phyloP scores from a whole-genome alignment of 2,888 invertebrate species.

The Eupeodes luniger region DNA sequence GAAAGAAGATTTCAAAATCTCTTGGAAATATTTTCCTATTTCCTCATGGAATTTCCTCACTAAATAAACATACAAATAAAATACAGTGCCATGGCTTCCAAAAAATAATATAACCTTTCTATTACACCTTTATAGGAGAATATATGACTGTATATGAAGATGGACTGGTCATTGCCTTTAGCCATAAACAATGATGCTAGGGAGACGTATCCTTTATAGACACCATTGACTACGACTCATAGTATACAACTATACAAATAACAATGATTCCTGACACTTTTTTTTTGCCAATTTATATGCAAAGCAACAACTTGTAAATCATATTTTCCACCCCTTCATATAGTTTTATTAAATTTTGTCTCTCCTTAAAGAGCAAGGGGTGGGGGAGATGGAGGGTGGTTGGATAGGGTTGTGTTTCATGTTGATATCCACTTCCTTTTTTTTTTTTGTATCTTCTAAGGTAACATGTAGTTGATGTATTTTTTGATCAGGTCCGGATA shows the following conservation, averaged over 20 bases:
- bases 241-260: not conserved
- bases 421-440: not conserved
- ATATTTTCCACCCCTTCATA: conserved; percentile 58
- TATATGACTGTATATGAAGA: not conserved
- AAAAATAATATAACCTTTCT: conserved; percentile 47
- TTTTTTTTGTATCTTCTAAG: conserved; percentile 2
- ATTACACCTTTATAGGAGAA: conserved; percentile 6
- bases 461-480: not conserved
- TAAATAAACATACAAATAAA: conserved; percentile 45
- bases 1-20: conserved; percentile 20
- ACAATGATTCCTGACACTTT: conserved; percentile 47
- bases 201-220: not conserved
- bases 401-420: not conserved
- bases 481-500: not conserved
- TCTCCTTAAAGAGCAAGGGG: not conserved
- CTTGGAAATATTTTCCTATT: conserved; percentile 35
- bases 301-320: conserved; percentile 74
- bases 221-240: too few species aligned
- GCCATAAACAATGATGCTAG: conserved; percentile 46
- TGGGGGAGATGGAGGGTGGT: too few species aligned
- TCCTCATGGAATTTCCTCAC: conserved; percentile 44
- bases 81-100: not conserved
- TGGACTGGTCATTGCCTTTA: conserved; percentile 45
- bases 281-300: conserved; percentile 67
- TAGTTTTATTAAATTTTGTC: conserved; percentile 72